Evolutionary conservation across 2,888 invertebrate species (phyloP).

Genomic region (Eurytoma adleriae): DNA sequence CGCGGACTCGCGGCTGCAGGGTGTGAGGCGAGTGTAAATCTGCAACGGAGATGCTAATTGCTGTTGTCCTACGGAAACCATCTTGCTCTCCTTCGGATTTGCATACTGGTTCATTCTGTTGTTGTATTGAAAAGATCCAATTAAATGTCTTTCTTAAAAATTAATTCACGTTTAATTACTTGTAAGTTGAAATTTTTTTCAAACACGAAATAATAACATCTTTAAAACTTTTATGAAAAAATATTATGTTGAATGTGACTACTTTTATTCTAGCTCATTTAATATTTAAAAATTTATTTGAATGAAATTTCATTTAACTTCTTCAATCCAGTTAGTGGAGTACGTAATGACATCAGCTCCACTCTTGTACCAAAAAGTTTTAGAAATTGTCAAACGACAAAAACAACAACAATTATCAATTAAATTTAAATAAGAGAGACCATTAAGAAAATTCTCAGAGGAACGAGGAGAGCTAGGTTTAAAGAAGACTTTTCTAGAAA

Average conservation of each 20-base stretch:
- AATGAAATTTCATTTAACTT: too few relatives aligned
- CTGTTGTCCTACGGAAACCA: neutral
- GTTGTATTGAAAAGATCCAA: neutral
- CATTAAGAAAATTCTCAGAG: neutral
- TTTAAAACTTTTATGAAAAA: too few relatives aligned
- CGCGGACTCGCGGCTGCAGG: neutral
- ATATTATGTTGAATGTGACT: too few relatives aligned
- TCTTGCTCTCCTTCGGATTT: neutral
- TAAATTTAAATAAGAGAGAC: conserved; percentile 10
- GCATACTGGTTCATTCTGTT: conserved; percentile 14
- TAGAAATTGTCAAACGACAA: neutral
- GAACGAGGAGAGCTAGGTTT: neutral
- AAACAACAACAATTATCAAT: conserved; percentile 2
- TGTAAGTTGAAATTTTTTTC: too few relatives aligned
- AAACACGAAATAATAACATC: too few relatives aligned
- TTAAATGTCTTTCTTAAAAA: too few relatives aligned
- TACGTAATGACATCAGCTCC: too few relatives aligned
- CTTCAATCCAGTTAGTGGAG: too few relatives aligned
- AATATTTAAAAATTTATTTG: too few relatives aligned
- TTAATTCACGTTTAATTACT: too few relatives aligned
- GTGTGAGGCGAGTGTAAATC: conserved; percentile 32
- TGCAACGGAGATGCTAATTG: conserved; percentile 36
- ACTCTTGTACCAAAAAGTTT: too few relatives aligned
- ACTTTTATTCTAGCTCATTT: too few relatives aligned
- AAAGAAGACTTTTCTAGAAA: neutral